Base-by-base conservation (phyloP, 2,113 vertebrate species). In the Platanista minor region DNA sequence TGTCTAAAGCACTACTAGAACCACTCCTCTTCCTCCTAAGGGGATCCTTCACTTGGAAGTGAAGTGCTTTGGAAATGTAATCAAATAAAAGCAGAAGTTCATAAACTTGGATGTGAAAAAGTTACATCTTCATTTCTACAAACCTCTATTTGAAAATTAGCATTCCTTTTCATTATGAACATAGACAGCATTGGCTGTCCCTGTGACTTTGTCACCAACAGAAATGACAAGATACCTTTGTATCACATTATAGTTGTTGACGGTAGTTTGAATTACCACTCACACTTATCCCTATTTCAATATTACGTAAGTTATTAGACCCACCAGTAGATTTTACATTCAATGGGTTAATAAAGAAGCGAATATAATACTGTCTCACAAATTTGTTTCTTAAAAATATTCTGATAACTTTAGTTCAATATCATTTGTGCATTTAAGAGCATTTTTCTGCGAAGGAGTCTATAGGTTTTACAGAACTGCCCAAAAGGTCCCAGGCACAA, bases 51-150 rank as follows among this genome's bases (percentile, higher is more conserved):
- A 31, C 25, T 41, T 29, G 54, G 18, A 85, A 77, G 54, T 15
- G 25, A 46, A 54, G 14, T 69, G 23, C 75, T 43, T 52, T 78
- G 11, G 36, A 95, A 92, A 64, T 54, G 1, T 43, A 80, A n/a
- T 46, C 57, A 82, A 54, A 27, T 64, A 74, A 84, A 64, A 86
- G n/a, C 78, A 69, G n/a, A 88, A 92, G 41, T 59, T 61, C 23
- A 29, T 46, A 69, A 52, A 64, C n/a, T 31, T 43, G 59, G 62
- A n/a, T 66, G 14, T 82, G 39, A 77, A 93, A 94, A 94, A 46
- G 72, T n/a, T 25, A 27, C 57, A 92, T 81, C 85, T 88, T 96
- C 69, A 39, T 80, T 88, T 91, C 96, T 90, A 83, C 2, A 78
- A 82, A 49, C 46, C 46, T 86, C 18, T 61, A 33, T 74, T 31